Percentiles rank a stretch among this genome's conserved stretches.
Evolutionary conservation across 2,113 vertebrate genomes (phyloP).

Genomic region (Alethe castanea): DNA sequence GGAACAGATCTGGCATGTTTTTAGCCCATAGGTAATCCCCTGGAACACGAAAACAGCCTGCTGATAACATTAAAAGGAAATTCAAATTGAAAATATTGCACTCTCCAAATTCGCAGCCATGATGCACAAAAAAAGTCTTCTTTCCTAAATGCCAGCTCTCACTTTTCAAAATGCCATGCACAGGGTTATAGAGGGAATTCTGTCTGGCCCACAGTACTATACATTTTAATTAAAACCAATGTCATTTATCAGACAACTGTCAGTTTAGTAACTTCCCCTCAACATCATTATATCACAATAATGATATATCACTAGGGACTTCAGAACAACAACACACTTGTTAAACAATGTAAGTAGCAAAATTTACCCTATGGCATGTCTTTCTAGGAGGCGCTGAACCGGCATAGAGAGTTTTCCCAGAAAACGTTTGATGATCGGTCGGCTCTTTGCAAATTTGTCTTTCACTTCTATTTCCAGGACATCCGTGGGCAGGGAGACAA

Average conservation of each 20-base stretch:
- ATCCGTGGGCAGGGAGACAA: constrained; percentile 95
- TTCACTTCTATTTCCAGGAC: constrained; percentile 98
- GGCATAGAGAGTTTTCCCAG: constrained; percentile 95
- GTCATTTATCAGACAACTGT: neutral
- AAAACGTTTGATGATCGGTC: constrained; percentile 97
- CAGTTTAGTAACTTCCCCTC: neutral
- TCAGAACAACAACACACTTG: neutral
- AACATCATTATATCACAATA: neutral
- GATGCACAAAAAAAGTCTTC: neutral
- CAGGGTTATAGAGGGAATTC: neutral
- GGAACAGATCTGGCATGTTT: constrained; percentile 8
- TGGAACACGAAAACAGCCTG: constrained; percentile 2
- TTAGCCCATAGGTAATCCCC: neutral
- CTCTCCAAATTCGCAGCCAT: neutral
- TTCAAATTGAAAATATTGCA: constrained; percentile 52
- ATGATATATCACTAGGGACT: neutral
- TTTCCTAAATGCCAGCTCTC: neutral
- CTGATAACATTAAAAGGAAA: neutral
- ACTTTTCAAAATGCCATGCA: neutral
- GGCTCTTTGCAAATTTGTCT: constrained; percentile 98
- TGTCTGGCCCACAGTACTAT: neutral
- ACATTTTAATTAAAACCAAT: neutral
- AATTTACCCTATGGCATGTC: constrained; percentile 94
- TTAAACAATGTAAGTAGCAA: neutral
- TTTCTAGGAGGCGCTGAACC: constrained; percentile 94